phyloP scores from a whole-genome alignment of 2,113 vertebrate species.

The Ciconia maguari region DNA sequence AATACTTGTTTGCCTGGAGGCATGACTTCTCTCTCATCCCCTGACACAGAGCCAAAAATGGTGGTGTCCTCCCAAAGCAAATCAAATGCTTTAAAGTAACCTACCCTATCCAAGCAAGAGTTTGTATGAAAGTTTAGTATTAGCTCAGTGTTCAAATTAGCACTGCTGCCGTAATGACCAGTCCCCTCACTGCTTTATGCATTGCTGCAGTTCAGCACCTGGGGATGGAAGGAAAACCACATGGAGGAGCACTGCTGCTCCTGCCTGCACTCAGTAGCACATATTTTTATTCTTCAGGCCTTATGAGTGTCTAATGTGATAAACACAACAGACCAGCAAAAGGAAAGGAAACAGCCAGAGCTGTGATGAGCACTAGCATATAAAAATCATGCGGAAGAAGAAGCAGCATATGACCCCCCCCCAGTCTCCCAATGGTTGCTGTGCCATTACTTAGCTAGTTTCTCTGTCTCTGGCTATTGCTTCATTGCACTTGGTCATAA shows the following conservation, averaged over 20 bases:
- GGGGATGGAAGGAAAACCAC: neutral
- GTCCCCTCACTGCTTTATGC: neutral
- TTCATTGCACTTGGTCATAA: slow-evolving; percentile 28
- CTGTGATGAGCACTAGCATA: neutral
- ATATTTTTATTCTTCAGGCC: neutral
- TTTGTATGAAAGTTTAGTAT: neutral
- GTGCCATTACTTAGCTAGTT: neutral
- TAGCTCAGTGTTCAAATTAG: neutral
- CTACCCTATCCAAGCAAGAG: neutral
- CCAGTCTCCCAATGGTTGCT: neutral
- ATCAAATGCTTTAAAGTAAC: neutral
- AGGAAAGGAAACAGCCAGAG: neutral
- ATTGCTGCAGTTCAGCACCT: neutral
- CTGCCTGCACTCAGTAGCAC: neutral
- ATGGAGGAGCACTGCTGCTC: neutral
- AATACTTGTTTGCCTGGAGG: neutral
- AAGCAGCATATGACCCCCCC: neutral
- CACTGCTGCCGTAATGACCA: neutral
- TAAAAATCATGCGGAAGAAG: neutral
- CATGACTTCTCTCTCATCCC: neutral
- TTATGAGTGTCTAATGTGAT: neutral
- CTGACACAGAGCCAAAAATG: neutral
- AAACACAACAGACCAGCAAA: neutral
- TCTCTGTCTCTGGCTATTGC: neutral
- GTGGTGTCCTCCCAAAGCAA: neutral